phyloP scores from a whole-genome alignment of 2,888 invertebrate genomes.

The Parnassius mnemosyne region DNA sequence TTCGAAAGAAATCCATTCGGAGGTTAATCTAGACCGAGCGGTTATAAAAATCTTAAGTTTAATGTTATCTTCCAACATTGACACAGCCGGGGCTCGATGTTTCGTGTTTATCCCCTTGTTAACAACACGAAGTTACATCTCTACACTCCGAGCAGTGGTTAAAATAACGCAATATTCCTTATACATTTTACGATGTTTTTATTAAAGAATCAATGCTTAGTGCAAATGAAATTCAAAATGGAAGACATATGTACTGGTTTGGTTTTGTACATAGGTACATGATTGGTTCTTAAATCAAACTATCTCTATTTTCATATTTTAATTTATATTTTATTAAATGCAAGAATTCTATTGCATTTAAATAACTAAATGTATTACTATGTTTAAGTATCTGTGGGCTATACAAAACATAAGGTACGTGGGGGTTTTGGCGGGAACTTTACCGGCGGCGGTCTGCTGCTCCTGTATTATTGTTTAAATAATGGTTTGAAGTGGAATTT shows the following conservation, averaged over 20 bases:
- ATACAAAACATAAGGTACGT: too few relatives aligned
- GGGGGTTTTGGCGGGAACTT: too few relatives aligned
- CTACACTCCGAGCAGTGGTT: not conserved
- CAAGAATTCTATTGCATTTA: too few relatives aligned
- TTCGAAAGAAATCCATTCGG: conserved; percentile 2
- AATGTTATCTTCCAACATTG: conserved; percentile 14
- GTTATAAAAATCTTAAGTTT: conserved; percentile 14
- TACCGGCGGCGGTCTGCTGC: too few relatives aligned
- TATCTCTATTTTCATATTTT: too few relatives aligned
- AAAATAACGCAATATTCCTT: conserved; percentile 9
- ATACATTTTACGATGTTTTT: conserved; percentile 13
- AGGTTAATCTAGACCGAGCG: conserved; percentile 1
- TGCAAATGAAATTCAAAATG: not conserved
- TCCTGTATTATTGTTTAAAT: too few relatives aligned
- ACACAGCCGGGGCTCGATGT: conserved; percentile 10
- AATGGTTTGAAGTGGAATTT: too few relatives aligned
- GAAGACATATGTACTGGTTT: not conserved
- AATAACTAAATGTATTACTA: too few relatives aligned
- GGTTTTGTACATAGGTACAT: too few relatives aligned
- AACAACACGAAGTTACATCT: conserved; percentile 8
- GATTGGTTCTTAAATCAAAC: too few relatives aligned
- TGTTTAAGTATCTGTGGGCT: too few relatives aligned
- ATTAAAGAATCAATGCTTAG: conserved; percentile 1
- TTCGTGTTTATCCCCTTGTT: conserved; percentile 18
- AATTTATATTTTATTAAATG: too few relatives aligned